Percentiles rank a stretch among this genome's conserved stretches.
Conservation (phyloP, 2,797 vertebrate genomes). For the Cyclopterus lumpus region DNA sequence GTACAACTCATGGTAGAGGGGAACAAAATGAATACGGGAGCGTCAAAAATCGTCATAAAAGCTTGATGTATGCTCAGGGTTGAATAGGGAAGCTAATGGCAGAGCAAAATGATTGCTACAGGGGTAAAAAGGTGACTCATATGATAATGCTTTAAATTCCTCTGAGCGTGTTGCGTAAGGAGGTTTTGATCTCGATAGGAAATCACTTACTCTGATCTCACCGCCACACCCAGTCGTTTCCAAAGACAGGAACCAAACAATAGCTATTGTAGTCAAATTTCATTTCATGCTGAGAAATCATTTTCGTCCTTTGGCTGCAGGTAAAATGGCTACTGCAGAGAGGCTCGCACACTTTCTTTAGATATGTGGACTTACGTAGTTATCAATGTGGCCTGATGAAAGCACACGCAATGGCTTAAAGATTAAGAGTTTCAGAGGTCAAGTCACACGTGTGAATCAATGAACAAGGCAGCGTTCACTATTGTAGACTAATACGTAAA, state of each 20-base stretch:
- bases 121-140: slow-evolving; percentile 36
- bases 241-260: slow-evolving; percentile 1
- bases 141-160: slow-evolving; percentile 32
- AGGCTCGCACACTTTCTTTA: not conserved
- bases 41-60: not conserved
- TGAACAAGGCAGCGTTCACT: too few species aligned
- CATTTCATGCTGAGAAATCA: not conserved
- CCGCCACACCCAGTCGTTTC: slow-evolving; percentile 17
- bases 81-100: not conserved
- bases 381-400: not conserved
- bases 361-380: not conserved
- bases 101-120: not conserved
- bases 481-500: not conserved
- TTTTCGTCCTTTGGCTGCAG: not conserved
- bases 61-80: slow-evolving; percentile 43
- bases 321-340: not conserved
- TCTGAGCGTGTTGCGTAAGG: not conserved
- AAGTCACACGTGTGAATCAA: not conserved
- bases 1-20: not conserved
- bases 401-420: not conserved
- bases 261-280: not conserved
- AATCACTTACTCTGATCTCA: slow-evolving; percentile 21
- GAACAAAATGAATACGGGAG: too few species aligned
- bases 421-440: not conserved
- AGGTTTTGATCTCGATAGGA: slow-evolving; percentile 4